A percentile compares a stretch with the other conserved stretches of the same genome.
phyloP scores from a whole-genome alignment of 2,797 vertebrate genomes.

The Pteronotus mesoamericanus region DNA sequence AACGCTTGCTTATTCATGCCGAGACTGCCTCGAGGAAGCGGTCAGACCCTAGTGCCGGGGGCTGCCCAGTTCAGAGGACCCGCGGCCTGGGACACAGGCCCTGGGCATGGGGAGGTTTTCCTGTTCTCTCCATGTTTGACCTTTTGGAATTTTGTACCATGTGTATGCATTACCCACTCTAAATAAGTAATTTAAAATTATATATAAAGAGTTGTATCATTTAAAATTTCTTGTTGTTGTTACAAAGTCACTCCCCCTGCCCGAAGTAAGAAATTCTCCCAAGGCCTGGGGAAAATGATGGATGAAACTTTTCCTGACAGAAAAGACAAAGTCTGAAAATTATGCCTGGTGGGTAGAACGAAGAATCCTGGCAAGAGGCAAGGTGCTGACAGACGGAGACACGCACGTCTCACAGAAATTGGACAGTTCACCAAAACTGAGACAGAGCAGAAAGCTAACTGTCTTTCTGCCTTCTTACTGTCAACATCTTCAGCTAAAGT shows the following conservation, averaged over 20 bases:
- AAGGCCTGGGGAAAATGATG: slow-evolving; percentile 26
- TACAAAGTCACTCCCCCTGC: not conserved
- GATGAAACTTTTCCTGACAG: slow-evolving; percentile 21
- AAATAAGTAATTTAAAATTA: not conserved
- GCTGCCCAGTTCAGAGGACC: no score
- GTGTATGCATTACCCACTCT: not conserved
- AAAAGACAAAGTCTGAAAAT: slow-evolving; percentile 6
- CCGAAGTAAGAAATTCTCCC: not conserved
- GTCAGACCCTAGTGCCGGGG: not conserved
- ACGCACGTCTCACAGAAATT: not conserved
- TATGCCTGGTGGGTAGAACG: not conserved
- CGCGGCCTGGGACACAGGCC: no score
- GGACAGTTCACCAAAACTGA: not conserved
- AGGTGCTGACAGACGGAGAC: not conserved
- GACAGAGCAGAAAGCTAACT: not conserved
- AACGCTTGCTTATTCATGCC: not conserved
- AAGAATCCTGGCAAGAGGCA: not conserved
- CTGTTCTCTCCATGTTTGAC: not conserved
- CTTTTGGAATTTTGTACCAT: not conserved
- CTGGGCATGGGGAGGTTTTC: no score
- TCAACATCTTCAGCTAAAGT: accelerated
- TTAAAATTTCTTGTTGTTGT: not conserved
- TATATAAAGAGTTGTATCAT: not conserved
- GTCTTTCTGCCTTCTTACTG: not conserved
- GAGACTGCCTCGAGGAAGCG: not conserved